Percentiles rank a stretch among this genome's conserved stretches.
These are phyloP conservation scores for Chionodraco myersi DNA, from an alignment of 2,113 vertebrate species.

Conservation along the genomic window DNA sequence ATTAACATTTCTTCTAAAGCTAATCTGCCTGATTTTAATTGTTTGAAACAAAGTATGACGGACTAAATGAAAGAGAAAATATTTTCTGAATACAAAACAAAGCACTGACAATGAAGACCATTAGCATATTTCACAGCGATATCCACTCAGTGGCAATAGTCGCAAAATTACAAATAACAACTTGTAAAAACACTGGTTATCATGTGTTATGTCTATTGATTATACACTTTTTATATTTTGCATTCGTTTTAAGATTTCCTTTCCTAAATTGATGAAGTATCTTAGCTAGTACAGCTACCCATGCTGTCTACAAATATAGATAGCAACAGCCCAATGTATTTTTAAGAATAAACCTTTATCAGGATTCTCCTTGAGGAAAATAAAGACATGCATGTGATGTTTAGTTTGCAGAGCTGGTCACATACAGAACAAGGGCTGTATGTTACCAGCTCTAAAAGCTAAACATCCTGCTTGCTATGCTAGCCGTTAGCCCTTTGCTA, in stretches of 20 bases:
- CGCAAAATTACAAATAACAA: no score
- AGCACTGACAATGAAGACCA: neutral
- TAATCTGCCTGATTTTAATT: neutral
- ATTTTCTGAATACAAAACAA: neutral
- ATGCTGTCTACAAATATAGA: no score
- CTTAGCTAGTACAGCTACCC: no score
- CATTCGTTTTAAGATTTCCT: no score
- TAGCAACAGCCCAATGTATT: neutral
- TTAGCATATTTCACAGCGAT: neutral
- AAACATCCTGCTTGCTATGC: neutral
- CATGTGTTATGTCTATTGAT: no score
- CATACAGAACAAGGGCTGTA: neutral
- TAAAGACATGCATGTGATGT: neutral
- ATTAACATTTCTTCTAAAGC: neutral
- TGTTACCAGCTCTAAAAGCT: no score
- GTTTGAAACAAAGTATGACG: neutral
- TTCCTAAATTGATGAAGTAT: no score
- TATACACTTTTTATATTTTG: no score
- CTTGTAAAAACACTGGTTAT: no score
- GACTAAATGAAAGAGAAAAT: neutral
- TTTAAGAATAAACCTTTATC: neutral
- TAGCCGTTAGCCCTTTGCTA: neutral
- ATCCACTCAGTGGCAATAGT: no score
- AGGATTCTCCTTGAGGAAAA: neutral
- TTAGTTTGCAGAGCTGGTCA: neutral